Evolutionary conservation across 2,888 invertebrate genomes (phyloP).

Genomic region (Vesta saturnalis): DNA sequence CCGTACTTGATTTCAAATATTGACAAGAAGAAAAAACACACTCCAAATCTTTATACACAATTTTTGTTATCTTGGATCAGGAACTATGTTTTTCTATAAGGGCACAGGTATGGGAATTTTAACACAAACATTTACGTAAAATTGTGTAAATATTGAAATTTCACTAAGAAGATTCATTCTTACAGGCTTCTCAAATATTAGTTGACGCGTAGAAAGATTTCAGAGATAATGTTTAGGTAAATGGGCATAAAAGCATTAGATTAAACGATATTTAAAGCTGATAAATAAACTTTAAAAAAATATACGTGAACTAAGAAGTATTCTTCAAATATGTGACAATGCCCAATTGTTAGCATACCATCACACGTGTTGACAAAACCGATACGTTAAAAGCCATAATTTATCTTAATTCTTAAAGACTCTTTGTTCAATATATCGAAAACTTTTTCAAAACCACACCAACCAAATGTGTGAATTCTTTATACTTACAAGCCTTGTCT

Average conservation of each 20-base stretch:
- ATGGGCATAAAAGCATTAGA: constrained; percentile 22
- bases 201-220: constrained; percentile 30
- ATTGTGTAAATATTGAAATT: constrained; percentile 40
- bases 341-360: constrained; percentile 21
- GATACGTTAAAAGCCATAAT: constrained; percentile 56
- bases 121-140: constrained; percentile 40
- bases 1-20: constrained; percentile 42
- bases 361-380: constrained; percentile 61
- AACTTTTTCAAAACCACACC: constrained; percentile 56
- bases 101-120: constrained; percentile 34
- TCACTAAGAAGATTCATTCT: constrained; percentile 31
- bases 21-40: constrained; percentile 37
- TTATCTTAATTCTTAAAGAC: constrained; percentile 55
- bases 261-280: constrained; percentile 29
- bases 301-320: no score
- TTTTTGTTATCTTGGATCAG: constrained; percentile 33
- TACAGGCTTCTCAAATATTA: constrained; percentile 33
- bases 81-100: constrained; percentile 18
- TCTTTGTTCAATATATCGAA: constrained; percentile 46
- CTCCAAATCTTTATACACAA: constrained; percentile 27
- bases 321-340: no score
- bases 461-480: constrained; percentile 48
- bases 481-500: constrained; percentile 49
- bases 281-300: no score
- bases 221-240: constrained; percentile 27